Evolutionary conservation across 2,797 vertebrate genomes (phyloP).

Genomic region (Ispidina lecontei): DNA sequence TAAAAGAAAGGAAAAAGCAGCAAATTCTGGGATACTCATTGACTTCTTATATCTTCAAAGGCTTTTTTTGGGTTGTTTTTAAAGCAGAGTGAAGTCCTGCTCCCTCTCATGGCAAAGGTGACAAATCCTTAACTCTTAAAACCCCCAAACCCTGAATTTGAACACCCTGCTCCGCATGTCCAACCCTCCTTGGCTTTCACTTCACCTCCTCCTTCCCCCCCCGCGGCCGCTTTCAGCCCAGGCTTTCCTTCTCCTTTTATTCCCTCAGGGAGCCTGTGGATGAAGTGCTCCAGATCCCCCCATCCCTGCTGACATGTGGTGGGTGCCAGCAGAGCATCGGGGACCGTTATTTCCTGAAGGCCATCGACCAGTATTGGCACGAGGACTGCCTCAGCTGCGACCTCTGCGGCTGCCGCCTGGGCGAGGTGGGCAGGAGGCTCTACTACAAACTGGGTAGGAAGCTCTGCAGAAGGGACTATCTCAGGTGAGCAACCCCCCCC

Average conservation of each 20-base stretch:
- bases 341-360: conserved; percentile 98
- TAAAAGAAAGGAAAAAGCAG: not conserved
- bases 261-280: conserved; percentile 91
- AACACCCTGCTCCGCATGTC: not conserved
- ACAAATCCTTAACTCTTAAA: not conserved
- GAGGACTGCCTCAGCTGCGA: conserved; percentile 99
- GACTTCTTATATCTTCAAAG: not conserved
- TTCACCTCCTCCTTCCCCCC: not conserved
- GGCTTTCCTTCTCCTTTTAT: not conserved
- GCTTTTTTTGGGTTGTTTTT: not conserved
- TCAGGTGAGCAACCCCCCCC: conserved; percentile 83
- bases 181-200: accelerated
- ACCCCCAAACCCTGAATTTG: too few relatives aligned
- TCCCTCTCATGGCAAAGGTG: not conserved
- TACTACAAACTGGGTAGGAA: conserved; percentile 98
- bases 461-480: conserved; percentile 95
- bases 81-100: not conserved
- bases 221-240: accelerated
- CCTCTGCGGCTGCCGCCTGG: conserved; percentile 94
- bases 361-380: conserved; percentile 99
- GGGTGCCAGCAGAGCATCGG: conserved; percentile 99
- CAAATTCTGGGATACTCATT: not conserved
- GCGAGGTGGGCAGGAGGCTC: conserved; percentile 93
- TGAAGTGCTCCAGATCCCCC: conserved; percentile 97
- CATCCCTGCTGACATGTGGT: conserved; percentile 93